Evolutionary conservation across 2,888 invertebrate species (phyloP).

Genomic region (Brachyptera putata): DNA sequence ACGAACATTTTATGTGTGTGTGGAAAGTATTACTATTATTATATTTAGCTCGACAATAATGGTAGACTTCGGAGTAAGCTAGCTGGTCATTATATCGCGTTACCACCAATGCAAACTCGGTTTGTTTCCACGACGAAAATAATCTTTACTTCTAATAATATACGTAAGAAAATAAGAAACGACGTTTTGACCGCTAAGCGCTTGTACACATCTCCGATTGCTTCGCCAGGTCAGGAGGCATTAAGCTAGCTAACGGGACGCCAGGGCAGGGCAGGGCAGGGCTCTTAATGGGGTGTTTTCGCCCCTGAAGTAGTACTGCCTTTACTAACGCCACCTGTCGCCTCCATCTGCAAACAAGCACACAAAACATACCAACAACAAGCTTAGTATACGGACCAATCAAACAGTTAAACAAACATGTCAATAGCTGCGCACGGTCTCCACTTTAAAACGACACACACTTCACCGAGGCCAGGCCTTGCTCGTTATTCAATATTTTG

Average conservation of each 20-base stretch:
- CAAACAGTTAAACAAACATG: background rate
- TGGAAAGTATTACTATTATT: background rate
- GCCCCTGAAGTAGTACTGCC: background rate
- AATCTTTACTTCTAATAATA: no score
- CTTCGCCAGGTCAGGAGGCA: no score
- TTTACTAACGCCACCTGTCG: background rate
- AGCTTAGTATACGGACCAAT: conserved; percentile 7
- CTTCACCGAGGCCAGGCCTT: no score
- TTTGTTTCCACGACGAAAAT: background rate
- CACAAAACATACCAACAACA: conserved; percentile 6
- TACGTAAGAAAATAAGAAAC: no score
- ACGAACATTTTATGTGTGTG: no score
- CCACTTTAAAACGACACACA: background rate
- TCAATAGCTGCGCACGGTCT: background rate
- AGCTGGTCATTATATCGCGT: background rate
- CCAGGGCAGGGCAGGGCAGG: background rate
- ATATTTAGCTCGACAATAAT: background rate
- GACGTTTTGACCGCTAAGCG: conserved; percentile 9
- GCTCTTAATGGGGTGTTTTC: conserved; percentile 3
- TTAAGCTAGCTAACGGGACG: background rate
- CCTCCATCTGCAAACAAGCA: background rate
- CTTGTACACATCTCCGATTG: no score
- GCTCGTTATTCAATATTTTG: no score
- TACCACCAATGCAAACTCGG: background rate
- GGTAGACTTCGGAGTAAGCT: background rate